Percentiles rank a stretch among this genome's conserved stretches.
Evolutionary conservation across 2,888 invertebrate species (phyloP).

Genomic region (Rutpela maculata): DNA sequence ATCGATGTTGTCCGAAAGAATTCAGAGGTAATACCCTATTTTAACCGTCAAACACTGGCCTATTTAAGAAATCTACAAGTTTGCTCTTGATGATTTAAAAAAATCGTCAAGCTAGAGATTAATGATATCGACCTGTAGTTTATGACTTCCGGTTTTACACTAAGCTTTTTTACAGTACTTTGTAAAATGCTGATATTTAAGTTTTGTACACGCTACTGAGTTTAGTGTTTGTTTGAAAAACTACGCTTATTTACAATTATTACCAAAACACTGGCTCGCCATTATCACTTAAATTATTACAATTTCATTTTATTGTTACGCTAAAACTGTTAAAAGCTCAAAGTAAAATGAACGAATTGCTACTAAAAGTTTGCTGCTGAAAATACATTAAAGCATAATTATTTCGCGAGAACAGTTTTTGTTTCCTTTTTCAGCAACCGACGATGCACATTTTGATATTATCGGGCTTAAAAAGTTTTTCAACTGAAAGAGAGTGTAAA

Average conservation of each 20-base stretch:
- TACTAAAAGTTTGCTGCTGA: conserved; percentile 31
- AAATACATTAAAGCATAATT: conserved; percentile 28
- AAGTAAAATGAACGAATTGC: conserved; percentile 19
- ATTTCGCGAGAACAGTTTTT: conserved; percentile 25
- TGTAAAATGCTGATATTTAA: no score
- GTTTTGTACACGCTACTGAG: background rate
- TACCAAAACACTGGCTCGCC: conserved; percentile 9
- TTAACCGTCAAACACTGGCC: no score
- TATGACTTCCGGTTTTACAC: no score
- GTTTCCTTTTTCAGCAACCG: background rate
- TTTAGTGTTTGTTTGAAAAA: background rate
- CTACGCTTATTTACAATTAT: background rate
- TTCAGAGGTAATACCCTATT: no score
- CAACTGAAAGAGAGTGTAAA: background rate
- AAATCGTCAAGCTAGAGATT: no score
- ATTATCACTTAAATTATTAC: conserved; percentile 32
- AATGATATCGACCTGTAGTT: no score
- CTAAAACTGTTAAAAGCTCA: background rate
- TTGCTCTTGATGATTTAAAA: no score
- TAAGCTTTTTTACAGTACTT: no score
- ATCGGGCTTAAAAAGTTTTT: conserved; percentile 35
- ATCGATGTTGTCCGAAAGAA: no score
- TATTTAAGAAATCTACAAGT: no score
- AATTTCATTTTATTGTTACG: conserved; percentile 15
- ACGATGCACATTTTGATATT: conserved; percentile 36